Base-by-base conservation (phyloP, 2,113 vertebrate genomes). In the Baryphthengus martii region DNA sequence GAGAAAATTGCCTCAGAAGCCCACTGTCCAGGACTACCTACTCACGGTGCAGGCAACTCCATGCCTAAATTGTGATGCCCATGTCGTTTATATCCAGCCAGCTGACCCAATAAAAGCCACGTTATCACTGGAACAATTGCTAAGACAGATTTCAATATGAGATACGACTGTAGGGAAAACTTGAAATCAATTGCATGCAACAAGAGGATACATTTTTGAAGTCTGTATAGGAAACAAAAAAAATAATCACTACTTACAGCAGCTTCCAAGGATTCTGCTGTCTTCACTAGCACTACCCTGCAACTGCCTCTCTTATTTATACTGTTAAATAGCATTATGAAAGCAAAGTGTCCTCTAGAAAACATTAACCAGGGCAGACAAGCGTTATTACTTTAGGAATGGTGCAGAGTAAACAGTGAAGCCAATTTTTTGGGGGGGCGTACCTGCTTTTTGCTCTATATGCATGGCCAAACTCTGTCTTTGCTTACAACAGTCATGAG, bases 291-390 rank as follows among this genome's bases (percentile, higher is more conserved):
- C 81, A 72, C 45, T 89, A 61, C 14, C 16, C 72, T 76, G 37
- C 21, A 80, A 53, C 55, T 89, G 55, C n/a, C 44, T 90, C 94
- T 89, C 65, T 88, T 97, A 94, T 97, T 97, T 97, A 95, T 96
- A 74, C 84, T 23, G 59, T 86, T 91, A 83, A 92, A 85, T 59
- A 87, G 28, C 74, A 85, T 86, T 97, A 84, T 94, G 92, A 95
- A 91, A 96, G 85, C 80, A 91, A 89, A 95, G 39, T 0, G 71
- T 79, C 71, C 82, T 85, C 79, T 96, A 94, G 96, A 91, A 97
- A 97, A 95, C 74, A 97, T 97, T 97, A 97, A 97, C 96, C 44
- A 94, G 83, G 67, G 9, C 53, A 90, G 82, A 74, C 88, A 68
- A 70, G 67, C 3, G 1, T 73, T 92, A 93, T 53, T 93, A 89